Evolutionary conservation across 2,113 vertebrate genomes (phyloP).

Genomic region (Haplochromis burtoni): DNA sequence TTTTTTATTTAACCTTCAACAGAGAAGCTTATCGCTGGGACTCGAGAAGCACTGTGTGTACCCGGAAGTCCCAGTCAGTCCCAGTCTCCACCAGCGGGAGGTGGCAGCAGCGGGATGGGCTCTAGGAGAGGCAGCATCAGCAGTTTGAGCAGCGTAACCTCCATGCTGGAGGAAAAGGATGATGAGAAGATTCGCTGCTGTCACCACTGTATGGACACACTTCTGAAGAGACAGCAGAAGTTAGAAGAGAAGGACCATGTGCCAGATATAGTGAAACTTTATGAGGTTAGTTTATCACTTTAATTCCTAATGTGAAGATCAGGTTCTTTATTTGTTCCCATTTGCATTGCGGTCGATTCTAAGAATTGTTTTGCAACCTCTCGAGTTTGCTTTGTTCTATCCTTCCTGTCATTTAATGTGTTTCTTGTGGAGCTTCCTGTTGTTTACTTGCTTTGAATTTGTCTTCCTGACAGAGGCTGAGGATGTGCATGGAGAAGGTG

Average conservation of each 20-base stretch:
- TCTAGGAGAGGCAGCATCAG: constrained; percentile 86
- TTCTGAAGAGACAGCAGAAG: constrained; percentile 86
- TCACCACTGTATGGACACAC: constrained; percentile 85
- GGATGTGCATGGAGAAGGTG: constrained; percentile 89
- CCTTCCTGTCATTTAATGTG: background rate
- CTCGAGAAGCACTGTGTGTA: constrained; percentile 78
- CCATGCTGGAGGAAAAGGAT: constrained; percentile 89
- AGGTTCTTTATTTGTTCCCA: background rate
- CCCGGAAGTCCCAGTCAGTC: constrained; percentile 75
- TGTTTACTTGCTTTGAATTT: background rate
- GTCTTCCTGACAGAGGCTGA: constrained; percentile 80
- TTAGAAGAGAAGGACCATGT: constrained; percentile 84
- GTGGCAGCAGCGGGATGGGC: constrained; percentile 67
- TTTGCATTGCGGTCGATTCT: background rate
- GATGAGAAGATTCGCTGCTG: constrained; percentile 94
- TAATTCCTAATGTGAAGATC: background rate
- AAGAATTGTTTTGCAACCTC: background rate
- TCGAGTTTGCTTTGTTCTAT: background rate
- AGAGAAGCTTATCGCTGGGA: constrained; percentile 90
- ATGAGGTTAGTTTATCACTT: constrained; percentile 75
- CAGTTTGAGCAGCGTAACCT: constrained; percentile 89
- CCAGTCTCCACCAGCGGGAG: constrained; percentile 43
- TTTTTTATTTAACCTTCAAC: background rate
- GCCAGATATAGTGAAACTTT: constrained; percentile 86
- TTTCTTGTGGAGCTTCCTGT: constrained; percentile 14